phyloP scores from a whole-genome alignment of 2,888 invertebrate species.

The Leptinotarsa peninsularis region DNA sequence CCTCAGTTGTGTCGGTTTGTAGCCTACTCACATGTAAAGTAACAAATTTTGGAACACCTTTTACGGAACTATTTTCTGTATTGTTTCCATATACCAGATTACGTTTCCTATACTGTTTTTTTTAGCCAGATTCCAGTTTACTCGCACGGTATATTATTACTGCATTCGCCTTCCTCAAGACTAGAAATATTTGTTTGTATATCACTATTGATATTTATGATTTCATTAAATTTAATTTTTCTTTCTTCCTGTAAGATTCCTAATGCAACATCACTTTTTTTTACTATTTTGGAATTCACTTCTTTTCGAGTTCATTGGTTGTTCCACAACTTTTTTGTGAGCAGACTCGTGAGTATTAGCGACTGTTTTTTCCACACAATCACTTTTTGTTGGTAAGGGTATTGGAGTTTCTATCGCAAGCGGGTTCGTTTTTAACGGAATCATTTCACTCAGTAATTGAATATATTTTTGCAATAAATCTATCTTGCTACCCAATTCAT shows the following conservation, averaged over 20 bases:
- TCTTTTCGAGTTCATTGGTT: not conserved
- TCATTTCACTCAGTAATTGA: no score
- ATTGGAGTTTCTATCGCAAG: no score
- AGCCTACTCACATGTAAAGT: constrained; percentile 9
- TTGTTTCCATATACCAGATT: not conserved
- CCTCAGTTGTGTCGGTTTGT: no score
- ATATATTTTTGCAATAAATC: no score
- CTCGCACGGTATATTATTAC: not conserved
- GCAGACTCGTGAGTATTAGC: no score
- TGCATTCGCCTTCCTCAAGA: constrained; percentile 1
- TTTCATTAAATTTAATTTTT: constrained; percentile 10
- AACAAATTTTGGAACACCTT: constrained; percentile 11
- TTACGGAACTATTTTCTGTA: not conserved
- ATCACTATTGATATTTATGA: constrained; percentile 7
- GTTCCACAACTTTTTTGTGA: no score
- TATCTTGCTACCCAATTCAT: no score
- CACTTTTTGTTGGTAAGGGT: no score
- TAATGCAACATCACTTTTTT: not conserved
- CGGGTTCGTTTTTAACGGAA: no score
- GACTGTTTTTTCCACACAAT: no score
- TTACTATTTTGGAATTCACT: not conserved
- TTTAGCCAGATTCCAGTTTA: no score
- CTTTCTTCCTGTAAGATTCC: constrained; percentile 2
- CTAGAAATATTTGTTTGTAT: not conserved
- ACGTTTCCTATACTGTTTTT: not conserved